A percentile compares a stretch with the other conserved stretches of the same genome.
Conservation (phyloP, 2,888 invertebrate species). For the Mactromeris polynyma region DNA sequence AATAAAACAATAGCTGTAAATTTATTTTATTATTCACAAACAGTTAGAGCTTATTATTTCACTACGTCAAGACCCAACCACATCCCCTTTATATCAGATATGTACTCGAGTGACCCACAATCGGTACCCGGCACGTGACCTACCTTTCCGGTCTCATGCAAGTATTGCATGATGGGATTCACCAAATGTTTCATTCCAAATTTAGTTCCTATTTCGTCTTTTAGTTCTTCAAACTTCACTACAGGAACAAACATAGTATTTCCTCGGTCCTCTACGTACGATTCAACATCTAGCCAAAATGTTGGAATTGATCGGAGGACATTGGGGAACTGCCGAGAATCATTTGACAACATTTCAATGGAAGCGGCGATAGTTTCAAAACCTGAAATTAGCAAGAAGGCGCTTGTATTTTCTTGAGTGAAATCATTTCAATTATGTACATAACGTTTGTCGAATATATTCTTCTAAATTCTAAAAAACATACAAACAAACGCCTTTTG, state of each 20-base stretch:
- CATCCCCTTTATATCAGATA: too few relatives aligned
- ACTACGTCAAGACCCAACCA: too few relatives aligned
- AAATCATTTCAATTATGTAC: too few relatives aligned
- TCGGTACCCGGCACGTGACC: too few relatives aligned
- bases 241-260: constrained; percentile 83
- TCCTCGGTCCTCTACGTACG: constrained; percentile 83
- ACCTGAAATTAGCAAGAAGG: constrained; percentile 63
- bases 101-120: too few relatives aligned
- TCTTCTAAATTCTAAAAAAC: too few relatives aligned
- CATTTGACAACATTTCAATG: constrained; percentile 79
- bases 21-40: too few relatives aligned
- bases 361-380: constrained; percentile 80
- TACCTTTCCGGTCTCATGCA: constrained; percentile 85
- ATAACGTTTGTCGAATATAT: too few relatives aligned
- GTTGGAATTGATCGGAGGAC: constrained; percentile 84
- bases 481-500: too few relatives aligned
- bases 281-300: constrained; percentile 86
- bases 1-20: too few relatives aligned
- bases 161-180: constrained; percentile 82
- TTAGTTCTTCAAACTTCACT: constrained; percentile 81
- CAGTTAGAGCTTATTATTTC: too few relatives aligned
- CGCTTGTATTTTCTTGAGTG: background rate
- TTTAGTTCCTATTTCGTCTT: constrained; percentile 79
- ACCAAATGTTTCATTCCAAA: constrained; percentile 86
- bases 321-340: constrained; percentile 80